Conservation (phyloP, 2,113 vertebrate genomes). For the Ginglymostoma cirratum region DNA sequence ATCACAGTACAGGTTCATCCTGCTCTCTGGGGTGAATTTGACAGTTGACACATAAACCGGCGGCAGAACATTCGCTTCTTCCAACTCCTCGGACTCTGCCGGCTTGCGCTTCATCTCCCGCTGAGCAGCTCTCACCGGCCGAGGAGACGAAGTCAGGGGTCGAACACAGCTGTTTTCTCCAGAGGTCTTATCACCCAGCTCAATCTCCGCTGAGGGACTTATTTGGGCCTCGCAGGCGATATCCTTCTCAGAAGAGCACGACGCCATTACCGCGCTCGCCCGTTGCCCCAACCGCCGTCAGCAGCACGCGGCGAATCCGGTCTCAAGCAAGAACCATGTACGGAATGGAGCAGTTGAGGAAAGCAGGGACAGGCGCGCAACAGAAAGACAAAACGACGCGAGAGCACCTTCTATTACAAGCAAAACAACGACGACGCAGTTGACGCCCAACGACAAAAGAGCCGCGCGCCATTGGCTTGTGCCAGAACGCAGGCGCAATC, state of each 20-base stretch:
- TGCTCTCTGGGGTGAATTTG: slow-evolving; percentile 37
- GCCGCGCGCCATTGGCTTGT: background rate
- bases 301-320: background rate
- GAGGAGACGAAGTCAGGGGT: background rate
- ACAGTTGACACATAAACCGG: slow-evolving; percentile 39
- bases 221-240: slow-evolving; percentile 45
- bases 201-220: slow-evolving; percentile 36
- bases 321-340: background rate
- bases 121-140: slow-evolving; percentile 23
- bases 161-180: background rate
- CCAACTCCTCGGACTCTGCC: background rate
- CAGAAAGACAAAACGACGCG: background rate
- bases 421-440: background rate
- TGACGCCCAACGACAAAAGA: background rate
- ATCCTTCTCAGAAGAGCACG: slow-evolving; percentile 42
- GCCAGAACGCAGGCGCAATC: background rate
- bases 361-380: too few relatives aligned
- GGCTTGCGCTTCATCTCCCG: background rate
- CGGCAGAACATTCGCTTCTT: slow-evolving; percentile 40
- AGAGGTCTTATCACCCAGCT: background rate
- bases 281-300: slow-evolving; percentile 32
- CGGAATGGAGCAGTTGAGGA: too few relatives aligned
- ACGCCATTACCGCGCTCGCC: slow-evolving; percentile 40
- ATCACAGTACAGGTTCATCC: slow-evolving; percentile 51
- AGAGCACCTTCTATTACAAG: background rate